Conservation (phyloP, 2,888 invertebrate genomes). For the Idaea aversata region DNA sequence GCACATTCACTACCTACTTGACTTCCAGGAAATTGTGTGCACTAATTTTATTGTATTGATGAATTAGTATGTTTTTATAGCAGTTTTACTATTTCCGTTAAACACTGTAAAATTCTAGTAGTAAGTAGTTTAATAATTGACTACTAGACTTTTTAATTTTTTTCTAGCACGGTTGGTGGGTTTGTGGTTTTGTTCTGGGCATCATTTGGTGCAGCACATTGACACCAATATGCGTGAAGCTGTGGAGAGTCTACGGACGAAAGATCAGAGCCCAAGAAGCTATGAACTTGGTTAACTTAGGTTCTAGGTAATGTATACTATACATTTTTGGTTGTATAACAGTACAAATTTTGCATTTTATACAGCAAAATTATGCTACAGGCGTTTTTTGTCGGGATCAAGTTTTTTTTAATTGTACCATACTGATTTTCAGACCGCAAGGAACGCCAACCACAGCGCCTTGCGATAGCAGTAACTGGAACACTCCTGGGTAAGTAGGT, state of each 20-base stretch:
- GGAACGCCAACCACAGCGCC: slow-evolving; percentile 69
- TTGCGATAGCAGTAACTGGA: slow-evolving; percentile 68
- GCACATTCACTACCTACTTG: slow-evolving; percentile 85
- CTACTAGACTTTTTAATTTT: slow-evolving; percentile 1
- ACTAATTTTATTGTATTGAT: slow-evolving; percentile 72
- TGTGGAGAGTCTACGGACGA: slow-evolving; percentile 70
- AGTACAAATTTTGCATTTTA: too few species aligned
- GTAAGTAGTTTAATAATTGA: too few species aligned
- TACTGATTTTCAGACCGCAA: slow-evolving; percentile 49
- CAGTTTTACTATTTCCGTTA: too few species aligned
- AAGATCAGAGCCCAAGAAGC: slow-evolving; percentile 66
- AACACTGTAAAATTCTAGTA: too few species aligned
- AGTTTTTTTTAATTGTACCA: slow-evolving; percentile 8
- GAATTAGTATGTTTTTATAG: too few species aligned
- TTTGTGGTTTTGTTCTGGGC: slow-evolving; percentile 81
- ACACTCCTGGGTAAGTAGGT: slow-evolving; percentile 57
- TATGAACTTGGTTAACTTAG: slow-evolving; percentile 54
- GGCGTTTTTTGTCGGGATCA: too few species aligned
- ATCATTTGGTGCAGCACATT: slow-evolving; percentile 81
- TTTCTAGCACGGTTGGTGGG: slow-evolving; percentile 85
- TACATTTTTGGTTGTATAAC: neutral
- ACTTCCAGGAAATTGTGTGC: slow-evolving; percentile 83
- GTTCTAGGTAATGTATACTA: slow-evolving; percentile 39
- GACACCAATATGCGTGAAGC: slow-evolving; percentile 81
- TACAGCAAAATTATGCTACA: too few species aligned